phyloP scores from a whole-genome alignment of 2,797 vertebrate species.

The Emys orbicularis region DNA sequence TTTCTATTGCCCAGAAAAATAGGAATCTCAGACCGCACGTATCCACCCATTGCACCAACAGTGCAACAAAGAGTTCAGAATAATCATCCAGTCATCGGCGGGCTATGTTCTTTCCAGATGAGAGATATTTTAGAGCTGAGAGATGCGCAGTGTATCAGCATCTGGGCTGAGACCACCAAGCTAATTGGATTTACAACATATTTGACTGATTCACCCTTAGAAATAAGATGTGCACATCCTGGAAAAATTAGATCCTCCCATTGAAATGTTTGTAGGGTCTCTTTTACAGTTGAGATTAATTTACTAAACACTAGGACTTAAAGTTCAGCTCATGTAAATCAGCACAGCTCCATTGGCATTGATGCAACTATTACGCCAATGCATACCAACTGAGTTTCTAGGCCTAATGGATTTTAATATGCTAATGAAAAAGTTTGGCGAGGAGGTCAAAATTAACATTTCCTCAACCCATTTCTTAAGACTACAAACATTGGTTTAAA shows the following conservation, averaged over 20 bases:
- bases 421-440: neutral
- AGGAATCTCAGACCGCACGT: conserved; percentile 4
- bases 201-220: conserved; percentile 29
- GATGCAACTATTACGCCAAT: neutral
- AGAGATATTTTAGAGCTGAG: neutral
- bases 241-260: neutral
- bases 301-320: neutral
- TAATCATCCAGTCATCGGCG: neutral
- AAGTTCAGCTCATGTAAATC: neutral
- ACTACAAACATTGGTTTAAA: neutral
- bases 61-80: neutral
- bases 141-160: conserved; percentile 26
- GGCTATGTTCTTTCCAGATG: neutral
- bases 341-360: neutral
- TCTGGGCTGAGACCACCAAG: conserved; percentile 1
- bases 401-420: neutral
- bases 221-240: neutral
- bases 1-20: conserved; percentile 24
- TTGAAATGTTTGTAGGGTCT: neutral
- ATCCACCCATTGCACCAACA: neutral
- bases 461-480: neutral
- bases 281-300: neutral
- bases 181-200: conserved; percentile 1
- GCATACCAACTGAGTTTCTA: neutral
- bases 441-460: neutral